These are phyloP conservation scores for Callitettix versicolor DNA, from an alignment of 1,140 invertebrate species.

Conservation along the genomic window DNA sequence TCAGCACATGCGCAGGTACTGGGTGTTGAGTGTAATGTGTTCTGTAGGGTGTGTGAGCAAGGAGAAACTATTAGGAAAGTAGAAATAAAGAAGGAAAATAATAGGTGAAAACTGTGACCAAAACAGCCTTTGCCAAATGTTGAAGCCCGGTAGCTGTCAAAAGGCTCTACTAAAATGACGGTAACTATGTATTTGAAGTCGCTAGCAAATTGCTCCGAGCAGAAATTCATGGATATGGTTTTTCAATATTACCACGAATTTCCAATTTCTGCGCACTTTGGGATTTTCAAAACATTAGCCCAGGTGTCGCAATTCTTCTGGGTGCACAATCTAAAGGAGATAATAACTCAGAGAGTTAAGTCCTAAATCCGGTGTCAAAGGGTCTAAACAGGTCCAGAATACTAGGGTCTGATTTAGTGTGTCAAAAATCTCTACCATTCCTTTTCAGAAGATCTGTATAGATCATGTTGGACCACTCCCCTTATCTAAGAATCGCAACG, in stretches of 20 bases:
- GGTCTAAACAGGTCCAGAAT: background rate
- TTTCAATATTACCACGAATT: slow-evolving; percentile 1
- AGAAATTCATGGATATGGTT: background rate
- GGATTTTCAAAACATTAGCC: slow-evolving; percentile 2
- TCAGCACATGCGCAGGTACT: no score
- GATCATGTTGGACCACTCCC: background rate
- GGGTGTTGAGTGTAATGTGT: no score
- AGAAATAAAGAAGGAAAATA: no score
- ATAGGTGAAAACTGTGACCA: no score
- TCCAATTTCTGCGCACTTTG: background rate
- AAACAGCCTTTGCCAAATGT: no score
- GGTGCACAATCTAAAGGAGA: background rate
- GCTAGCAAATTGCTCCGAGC: no score
- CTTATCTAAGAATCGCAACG: background rate
- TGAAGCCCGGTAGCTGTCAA: no score
- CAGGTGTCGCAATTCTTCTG: background rate
- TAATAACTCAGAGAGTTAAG: background rate
- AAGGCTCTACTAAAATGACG: no score
- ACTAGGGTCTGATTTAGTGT: background rate
- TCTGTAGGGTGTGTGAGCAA: no score
- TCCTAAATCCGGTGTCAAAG: background rate
- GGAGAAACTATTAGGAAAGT: no score
- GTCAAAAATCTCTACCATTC: no score
- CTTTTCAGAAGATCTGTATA: background rate
- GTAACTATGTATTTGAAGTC: no score